Conservation (phyloP, 2,888 invertebrate genomes). For the Drosophila formosana region DNA sequence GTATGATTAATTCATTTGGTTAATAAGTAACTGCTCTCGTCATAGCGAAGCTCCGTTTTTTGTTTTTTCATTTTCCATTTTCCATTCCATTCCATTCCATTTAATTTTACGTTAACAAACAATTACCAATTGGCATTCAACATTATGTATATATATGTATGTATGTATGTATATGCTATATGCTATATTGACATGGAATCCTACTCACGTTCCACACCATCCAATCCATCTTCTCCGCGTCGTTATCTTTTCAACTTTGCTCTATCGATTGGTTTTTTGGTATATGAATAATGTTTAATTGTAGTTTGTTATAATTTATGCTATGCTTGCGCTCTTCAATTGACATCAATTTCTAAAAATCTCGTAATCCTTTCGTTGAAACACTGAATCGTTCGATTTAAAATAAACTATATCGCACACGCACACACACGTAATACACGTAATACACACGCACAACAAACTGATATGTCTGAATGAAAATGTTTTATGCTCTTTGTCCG, state of each 20-base stretch:
- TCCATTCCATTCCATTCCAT: background rate
- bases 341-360: conserved; percentile 47
- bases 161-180: conserved; percentile 20
- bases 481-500: conserved; percentile 5
- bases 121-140: conserved; percentile 54
- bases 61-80: background rate
- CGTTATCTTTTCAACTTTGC: background rate
- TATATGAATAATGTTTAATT: conserved; percentile 35
- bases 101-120: conserved; percentile 42
- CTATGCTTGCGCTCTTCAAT: conserved; percentile 53
- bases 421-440: conserved; percentile 2
- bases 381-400: conserved; percentile 30
- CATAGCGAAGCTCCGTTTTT: background rate
- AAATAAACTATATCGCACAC: conserved; percentile 19
- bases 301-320: conserved; percentile 59
- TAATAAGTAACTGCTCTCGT: conserved; percentile 8
- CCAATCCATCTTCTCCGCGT: background rate
- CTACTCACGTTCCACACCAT: background rate
- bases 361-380: conserved; percentile 51
- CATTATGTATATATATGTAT: conserved; percentile 27
- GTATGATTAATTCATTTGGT: conserved; percentile 29
- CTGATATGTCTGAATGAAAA: conserved; percentile 46
- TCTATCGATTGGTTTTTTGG: conserved; percentile 7
- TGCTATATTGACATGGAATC: conserved; percentile 25
- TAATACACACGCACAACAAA: conserved; percentile 25